phyloP scores from a whole-genome alignment of 2,888 invertebrate genomes.

The Tinea pellionella region DNA sequence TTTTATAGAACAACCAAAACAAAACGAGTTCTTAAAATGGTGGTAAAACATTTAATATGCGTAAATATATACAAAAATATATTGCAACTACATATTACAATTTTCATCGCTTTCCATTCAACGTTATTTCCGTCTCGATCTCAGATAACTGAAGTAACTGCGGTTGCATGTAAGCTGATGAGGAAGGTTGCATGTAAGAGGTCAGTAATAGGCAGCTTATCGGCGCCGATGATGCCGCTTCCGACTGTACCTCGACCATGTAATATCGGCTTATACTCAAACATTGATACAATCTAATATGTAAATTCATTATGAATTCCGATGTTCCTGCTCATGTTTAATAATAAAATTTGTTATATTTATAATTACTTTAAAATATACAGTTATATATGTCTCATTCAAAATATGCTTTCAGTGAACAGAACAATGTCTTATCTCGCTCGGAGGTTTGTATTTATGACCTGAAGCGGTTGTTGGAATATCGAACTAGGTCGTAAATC shows the following conservation, averaged over 20 bases:
- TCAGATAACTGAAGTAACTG: conserved; percentile 1
- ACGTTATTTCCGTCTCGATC: conserved; percentile 9
- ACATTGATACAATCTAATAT: conserved; percentile 42
- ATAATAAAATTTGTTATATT: not conserved
- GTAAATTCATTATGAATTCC: conserved; percentile 19
- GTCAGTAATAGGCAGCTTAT: conserved; percentile 21
- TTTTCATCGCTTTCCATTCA: conserved; percentile 1
- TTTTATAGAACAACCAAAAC: not conserved
- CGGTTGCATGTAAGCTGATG: conserved; percentile 13
- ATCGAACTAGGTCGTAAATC: conserved; percentile 45
- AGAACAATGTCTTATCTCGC: not conserved
- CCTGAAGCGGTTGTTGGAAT: not conserved
- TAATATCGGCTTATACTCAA: conserved; percentile 46
- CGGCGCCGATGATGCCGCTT: conserved; percentile 39
- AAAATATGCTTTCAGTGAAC: not conserved
- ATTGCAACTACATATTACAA: not conserved
- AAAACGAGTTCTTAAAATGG: not conserved
- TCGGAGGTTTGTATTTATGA: not conserved
- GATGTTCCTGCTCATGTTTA: not conserved
- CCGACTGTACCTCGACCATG: conserved; percentile 26
- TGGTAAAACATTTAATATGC: too few species aligned
- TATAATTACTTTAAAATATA: not conserved
- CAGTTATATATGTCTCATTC: not conserved
- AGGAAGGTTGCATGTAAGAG: conserved; percentile 13
- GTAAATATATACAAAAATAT: too few species aligned